Base-by-base conservation (phyloP, 2,113 vertebrate genomes). In the Vanacampus margaritifer region DNA sequence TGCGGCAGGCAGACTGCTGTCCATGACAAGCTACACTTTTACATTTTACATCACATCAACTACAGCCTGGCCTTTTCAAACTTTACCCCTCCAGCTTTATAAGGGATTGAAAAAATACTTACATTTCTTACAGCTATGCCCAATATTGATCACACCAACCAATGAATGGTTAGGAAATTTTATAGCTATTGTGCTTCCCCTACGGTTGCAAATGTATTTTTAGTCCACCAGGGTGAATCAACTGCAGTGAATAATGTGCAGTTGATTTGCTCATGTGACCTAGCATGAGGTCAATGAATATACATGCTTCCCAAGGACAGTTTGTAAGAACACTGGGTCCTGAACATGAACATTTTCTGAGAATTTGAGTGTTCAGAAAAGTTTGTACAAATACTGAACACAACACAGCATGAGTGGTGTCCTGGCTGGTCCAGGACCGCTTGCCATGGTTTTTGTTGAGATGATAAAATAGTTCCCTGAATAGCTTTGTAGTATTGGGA, bases 1-100 rank as follows among this genome's bases (percentile, higher is more conserved):
- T 26, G 24, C 58, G 59, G 54, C 57, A 67, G 59, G 54, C 57
- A 67, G 65, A 9, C 37, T 28, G 37, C 57, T 46, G 28, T 53
- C 28, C 28, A 0, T 65, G 66, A 56, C 7, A 86, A 71, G 68
- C 50, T 54, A 51, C 23, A 70, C 68, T 68, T 50, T n/a, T 12
- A 67, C 14, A 17, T 23, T 26, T 69, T 59, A 54, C 19, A 62
- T 23, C 11, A n/a, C n/a, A 63, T 54, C 58, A 56, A 58, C 16
- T 43, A 61, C 1, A 56, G n/a, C 26, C 24, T 41, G 35, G 5
- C 32, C 41, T 67, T 45, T 35, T 6, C 11, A 17, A 36, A 65
- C 13, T 24, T 7, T 16, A 26, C 23, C 14, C 23, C 23, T 26
- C 60, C 39, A 43, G 37, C 3, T 62, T 62, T 41, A 6, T 17